Percentiles rank a stretch among this genome's conserved stretches.
Evolutionary conservation across 1,140 invertebrate species (phyloP).

Genomic region (Ctenoplectra terminalis): DNA sequence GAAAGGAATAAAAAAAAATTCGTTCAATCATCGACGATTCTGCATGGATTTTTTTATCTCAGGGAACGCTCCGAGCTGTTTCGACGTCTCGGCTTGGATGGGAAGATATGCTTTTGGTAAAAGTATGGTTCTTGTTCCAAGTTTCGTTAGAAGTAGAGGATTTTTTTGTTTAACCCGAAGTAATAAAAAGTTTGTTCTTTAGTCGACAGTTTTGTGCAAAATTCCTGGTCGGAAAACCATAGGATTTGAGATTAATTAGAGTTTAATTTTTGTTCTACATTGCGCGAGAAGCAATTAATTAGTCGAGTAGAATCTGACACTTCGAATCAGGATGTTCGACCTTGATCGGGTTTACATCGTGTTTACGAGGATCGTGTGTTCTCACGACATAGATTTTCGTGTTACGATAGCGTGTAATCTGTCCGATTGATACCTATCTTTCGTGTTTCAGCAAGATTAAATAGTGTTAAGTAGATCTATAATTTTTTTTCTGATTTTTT

Average conservation of each 20-base stretch:
- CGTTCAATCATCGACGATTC: constrained; percentile 11
- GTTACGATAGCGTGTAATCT: neutral
- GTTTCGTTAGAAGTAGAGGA: too few relatives aligned
- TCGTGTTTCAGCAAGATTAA: neutral
- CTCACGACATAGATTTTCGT: neutral
- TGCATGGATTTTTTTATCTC: neutral
- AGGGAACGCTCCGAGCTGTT: neutral
- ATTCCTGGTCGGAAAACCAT: too few relatives aligned
- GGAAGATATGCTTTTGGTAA: too few relatives aligned
- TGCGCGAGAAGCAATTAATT: too few relatives aligned
- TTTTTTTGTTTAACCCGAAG: too few relatives aligned
- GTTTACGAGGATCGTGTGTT: neutral
- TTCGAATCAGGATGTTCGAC: neutral
- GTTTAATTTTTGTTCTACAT: too few relatives aligned
- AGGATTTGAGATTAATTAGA: too few relatives aligned
- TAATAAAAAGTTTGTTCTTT: too few relatives aligned
- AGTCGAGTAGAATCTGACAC: too few relatives aligned
- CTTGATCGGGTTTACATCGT: neutral
- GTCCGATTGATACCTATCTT: constrained; percentile 1
- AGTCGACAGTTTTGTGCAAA: too few relatives aligned
- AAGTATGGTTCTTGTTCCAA: too few relatives aligned
- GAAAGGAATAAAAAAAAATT: neutral
- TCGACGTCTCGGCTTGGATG: neutral
- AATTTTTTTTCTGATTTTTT: neutral
- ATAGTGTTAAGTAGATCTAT: neutral